Evolutionary conservation across 2,888 invertebrate species (phyloP), one percentile per base, ranked within the genome.

Genomic region (Heliconius erato): DNA sequence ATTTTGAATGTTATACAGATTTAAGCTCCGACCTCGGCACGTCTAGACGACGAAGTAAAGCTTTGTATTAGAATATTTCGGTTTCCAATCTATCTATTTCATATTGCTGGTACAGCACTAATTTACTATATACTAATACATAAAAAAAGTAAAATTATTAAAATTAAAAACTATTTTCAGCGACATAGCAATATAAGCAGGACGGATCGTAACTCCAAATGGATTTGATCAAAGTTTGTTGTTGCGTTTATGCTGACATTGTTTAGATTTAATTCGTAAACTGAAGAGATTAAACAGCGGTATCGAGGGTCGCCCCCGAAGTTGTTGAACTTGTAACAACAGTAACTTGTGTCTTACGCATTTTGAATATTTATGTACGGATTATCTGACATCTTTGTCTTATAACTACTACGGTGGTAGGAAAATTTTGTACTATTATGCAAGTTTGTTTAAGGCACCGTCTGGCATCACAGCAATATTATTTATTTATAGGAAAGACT

Each of bases 231-330:
- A 83, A 84, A 86, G 80, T 85, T 85, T 76, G 82, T 79, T 79
- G 78, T 78, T 81, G 77, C 79, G 83, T 85, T 84, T 83, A 84
- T 82, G 72, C 82, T 81, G 83, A 80, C 80, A 81, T 82, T 84
- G 85, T 84, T 85, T 84, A 83, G 82, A 83, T 84, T 83, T 83
- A 82, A 85, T 84, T 86, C 81, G 80, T 74, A 83, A 84, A 84
- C 82, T 79, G 84, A 83, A 83, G 81, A 84, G 83, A 85, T 86
- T 84, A 83, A 83, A 83, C 77, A 82, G 69, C 77, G 65, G 74
- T 79, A 83, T 82, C 82, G 78, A 82, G 83, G 83, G 83, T 67
- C 74, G 81, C 68, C 63, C 71, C 63, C 71, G 35, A 84, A 83
- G 68, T 84, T 82, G 69, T 79, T 79, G 71, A 76, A 82, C 84